Base-by-base conservation (phyloP, 2,888 invertebrate species). In the Amaurobius ferox region DNA sequence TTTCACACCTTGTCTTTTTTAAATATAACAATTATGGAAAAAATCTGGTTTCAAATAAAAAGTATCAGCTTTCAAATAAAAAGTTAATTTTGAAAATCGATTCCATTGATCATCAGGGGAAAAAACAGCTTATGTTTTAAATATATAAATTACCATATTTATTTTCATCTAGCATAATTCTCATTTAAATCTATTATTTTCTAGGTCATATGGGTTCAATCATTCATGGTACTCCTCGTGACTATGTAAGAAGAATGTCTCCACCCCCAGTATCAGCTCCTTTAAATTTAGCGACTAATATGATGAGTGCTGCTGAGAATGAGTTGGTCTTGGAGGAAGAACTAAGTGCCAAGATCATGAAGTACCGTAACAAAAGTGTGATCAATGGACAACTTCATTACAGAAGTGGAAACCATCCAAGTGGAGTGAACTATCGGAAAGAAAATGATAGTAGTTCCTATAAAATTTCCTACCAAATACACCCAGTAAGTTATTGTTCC, bases 201-300 rank as follows among this genome's bases (percentile, higher is more conserved):
- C 0, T 73, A 66, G 87, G 89, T n/a, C 88, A 88, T 48, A 89
- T 89, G 86, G 90, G 90, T 23, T 90, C 90, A 16, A 90, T 90
- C 29, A 90, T 89, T 35, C 90, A 90, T 76, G 90, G 90, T 28
- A 90, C 90, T 9, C 89, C 90, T 1, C 89, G 90, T 35, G 90
- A 90, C 66, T 72, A 78, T 70, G 72, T 77, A 16, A 67, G 76
- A 48, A 85, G 79, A 19, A n/a, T 73, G 13, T 66, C 83, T 9
- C 73, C 76, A 0, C 79, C 71, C 7, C 48, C 83, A 0, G 61
- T 70, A 7, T 62, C 87, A 26, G 79, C 68, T 40, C 86, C 86
- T 71, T n/a, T 86, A 23, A 86, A 86, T 74, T 71, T 86, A 35
- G 86, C 86, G 1, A 79, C 76, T 23, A 73, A 79, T 70, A 11